Base-by-base conservation (phyloP, 2,113 vertebrate genomes). In the Thomomys bottae region DNA sequence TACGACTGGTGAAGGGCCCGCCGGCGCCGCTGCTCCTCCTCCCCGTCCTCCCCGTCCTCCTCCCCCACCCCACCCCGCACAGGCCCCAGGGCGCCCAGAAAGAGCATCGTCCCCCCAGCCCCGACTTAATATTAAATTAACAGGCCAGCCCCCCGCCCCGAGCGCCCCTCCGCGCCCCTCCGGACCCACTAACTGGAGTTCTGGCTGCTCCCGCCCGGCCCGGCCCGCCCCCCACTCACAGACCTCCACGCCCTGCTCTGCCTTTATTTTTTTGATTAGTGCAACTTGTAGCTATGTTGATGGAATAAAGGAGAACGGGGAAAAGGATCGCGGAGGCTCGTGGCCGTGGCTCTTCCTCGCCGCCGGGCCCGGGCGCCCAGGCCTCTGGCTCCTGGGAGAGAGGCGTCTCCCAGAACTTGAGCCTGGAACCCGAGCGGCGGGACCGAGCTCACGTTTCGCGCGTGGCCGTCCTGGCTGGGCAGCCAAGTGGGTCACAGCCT, bases 1-100 rank as follows among this genome's bases (percentile, higher is more conserved):
- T 99, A 99, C 3, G 99, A 99, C 98, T 99, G 99, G 99, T 99
- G 98, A 98, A 86, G 87, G n/a, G n/a, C n/a, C n/a, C n/a, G n/a
- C n/a, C n/a, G n/a, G n/a, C n/a, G n/a, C n/a, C n/a, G n/a, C n/a
- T n/a, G n/a, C n/a, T n/a, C n/a, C n/a, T n/a, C n/a, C n/a, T n/a
- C n/a, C n/a, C n/a, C n/a, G n/a, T n/a, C n/a, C n/a, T n/a, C n/a
- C n/a, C n/a, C n/a, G n/a, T n/a, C n/a, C n/a, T n/a, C n/a, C 96
- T 97, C 97, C 86, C 92, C 95, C 95, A 78, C 59, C 95, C 91
- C 87, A 66, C 94, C 89, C 95, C 95, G n/a, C n/a, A n/a, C n/a
- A n/a, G n/a, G n/a, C n/a, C n/a, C n/a, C n/a, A n/a, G n/a, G n/a
- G n/a, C n/a, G n/a, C n/a, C n/a, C n/a, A n/a, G n/a, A n/a, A n/a